These are phyloP conservation scores for Columba janthina DNA, from an alignment of 2,113 vertebrate genomes.

Conservation along the genomic window DNA sequence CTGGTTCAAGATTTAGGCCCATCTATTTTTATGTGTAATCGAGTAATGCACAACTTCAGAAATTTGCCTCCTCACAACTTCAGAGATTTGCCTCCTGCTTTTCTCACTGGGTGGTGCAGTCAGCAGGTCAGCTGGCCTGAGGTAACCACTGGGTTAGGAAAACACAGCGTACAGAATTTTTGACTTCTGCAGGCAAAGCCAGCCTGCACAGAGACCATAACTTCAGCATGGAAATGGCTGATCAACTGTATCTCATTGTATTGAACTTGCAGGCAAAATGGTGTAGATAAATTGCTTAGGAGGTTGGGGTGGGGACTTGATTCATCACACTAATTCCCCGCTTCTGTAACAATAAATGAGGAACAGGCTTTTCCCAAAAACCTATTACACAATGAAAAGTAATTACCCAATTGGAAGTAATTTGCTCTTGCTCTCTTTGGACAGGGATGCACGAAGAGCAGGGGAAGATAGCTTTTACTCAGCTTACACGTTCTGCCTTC, in stretches of 20 bases:
- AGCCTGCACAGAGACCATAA: neutral
- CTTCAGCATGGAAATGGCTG: neutral
- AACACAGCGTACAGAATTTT: neutral
- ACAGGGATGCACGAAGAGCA: neutral
- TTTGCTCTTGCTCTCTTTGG: neutral
- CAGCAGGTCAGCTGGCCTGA: neutral
- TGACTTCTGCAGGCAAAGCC: neutral
- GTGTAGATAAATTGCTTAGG: neutral
- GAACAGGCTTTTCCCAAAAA: neutral
- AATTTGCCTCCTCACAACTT: neutral
- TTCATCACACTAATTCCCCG: neutral
- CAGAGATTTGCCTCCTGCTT: neutral
- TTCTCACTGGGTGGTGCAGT: fast-evolving
- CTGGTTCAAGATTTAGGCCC: neutral
- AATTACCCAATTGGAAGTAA: neutral
- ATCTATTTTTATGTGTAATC: neutral
- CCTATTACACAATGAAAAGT: neutral
- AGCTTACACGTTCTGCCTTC: neutral
- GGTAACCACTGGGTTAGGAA: neutral
- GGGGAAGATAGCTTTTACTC: neutral
- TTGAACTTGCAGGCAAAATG: neutral
- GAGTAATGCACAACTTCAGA: neutral
- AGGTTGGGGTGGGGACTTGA: neutral
- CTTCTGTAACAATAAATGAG: neutral
- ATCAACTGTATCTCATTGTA: neutral